A percentile compares a stretch with the other conserved stretches of the same genome.
Conservation (phyloP, 2,888 invertebrate species). For the Rugalucina vietnamica region DNA sequence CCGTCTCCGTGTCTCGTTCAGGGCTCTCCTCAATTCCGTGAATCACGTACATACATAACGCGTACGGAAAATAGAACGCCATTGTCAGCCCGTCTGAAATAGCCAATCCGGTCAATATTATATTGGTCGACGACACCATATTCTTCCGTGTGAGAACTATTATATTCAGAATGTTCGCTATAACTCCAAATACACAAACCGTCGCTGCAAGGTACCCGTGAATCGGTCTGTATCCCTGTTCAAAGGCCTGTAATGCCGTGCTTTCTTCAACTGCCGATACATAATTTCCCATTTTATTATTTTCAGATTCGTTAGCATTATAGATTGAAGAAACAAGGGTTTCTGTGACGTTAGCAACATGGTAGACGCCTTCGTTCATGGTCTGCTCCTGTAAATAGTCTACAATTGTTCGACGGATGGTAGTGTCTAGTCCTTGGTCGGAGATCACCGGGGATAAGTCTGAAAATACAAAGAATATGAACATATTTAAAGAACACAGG, state of each 20-base stretch:
- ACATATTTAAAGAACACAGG: too few relatives aligned
- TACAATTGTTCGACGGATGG: too few relatives aligned
- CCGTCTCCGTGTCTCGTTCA: constrained; percentile 76
- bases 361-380: constrained; percentile 6
- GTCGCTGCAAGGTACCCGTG: constrained; percentile 94
- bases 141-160: constrained; percentile 94
- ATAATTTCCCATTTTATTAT: constrained; percentile 58
- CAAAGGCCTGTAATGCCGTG: constrained; percentile 60
- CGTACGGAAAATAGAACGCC: constrained; percentile 94
- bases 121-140: constrained; percentile 95
- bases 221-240: constrained; percentile 82
- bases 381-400: neutral
- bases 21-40: constrained; percentile 69
- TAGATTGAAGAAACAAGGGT: constrained; percentile 31
- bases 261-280: constrained; percentile 50
- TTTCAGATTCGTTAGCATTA: constrained; percentile 42
- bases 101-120: constrained; percentile 93
- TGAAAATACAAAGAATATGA: too few relatives aligned
- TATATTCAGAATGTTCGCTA: constrained; percentile 95
- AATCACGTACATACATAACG: constrained; percentile 85
- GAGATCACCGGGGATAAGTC: too few relatives aligned
- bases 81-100: constrained; percentile 96
- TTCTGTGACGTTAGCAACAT: constrained; percentile 48
- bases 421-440: too few relatives aligned
- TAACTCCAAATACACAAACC: constrained; percentile 95